phyloP scores from a whole-genome alignment of 2,797 vertebrate species.

The Sus cebifrons region DNA sequence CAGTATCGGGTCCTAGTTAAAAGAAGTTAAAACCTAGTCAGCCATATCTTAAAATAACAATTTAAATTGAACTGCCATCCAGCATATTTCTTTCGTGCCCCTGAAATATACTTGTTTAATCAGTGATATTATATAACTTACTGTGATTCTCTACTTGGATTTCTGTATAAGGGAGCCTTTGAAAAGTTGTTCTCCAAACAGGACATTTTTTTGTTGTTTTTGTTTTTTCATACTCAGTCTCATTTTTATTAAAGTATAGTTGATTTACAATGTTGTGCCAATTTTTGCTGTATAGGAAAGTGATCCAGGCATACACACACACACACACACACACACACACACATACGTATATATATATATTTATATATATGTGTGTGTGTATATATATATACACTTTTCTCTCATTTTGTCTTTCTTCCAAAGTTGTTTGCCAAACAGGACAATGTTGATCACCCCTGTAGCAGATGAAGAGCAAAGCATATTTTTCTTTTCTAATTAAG shows the following conservation, averaged over 20 bases:
- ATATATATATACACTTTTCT: no score
- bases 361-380: no score
- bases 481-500: neutral
- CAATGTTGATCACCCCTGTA: neutral
- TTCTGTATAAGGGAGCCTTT: conserved; percentile 15
- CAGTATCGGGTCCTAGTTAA: neutral
- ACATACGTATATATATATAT: no score
- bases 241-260: no score
- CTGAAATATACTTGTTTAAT: neutral
- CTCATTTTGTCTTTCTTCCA: no score
- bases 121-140: neutral
- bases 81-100: neutral
- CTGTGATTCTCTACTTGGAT: neutral
- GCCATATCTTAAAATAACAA: neutral
- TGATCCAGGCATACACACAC: no score
- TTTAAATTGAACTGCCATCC: neutral
- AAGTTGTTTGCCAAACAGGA: neutral
- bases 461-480: neutral
- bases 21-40: neutral
- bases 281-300: no score
- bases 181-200: neutral
- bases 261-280: no score
- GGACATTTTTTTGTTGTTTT: neutral
- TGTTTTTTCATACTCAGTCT: no score
- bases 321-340: no score